Evolutionary conservation across 2,797 vertebrate genomes (phyloP).

Genomic region (Coluber constrictor): DNA sequence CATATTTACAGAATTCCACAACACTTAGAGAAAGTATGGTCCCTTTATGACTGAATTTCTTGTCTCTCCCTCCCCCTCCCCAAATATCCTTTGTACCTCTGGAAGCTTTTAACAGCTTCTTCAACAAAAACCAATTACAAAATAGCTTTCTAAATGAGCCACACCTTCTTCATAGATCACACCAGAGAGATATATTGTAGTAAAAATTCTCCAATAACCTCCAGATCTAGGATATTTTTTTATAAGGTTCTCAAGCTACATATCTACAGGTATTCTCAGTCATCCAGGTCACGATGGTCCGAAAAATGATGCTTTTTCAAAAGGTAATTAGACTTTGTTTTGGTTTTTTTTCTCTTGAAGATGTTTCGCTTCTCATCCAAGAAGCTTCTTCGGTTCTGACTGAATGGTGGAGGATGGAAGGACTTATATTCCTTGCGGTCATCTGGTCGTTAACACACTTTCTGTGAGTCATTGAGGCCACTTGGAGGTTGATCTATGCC

Average conservation of each 20-base stretch:
- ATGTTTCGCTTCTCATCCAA: not conserved
- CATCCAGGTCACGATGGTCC: not conserved
- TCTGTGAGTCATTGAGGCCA: not conserved
- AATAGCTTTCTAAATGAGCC: not conserved
- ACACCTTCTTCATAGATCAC: not conserved
- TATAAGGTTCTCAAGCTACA: not conserved
- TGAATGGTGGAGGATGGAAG: not conserved
- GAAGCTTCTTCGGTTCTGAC: not conserved
- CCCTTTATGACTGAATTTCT: not conserved
- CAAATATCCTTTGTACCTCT: not conserved
- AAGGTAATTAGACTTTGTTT: not conserved
- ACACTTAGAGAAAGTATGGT: not conserved
- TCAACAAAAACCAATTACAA: not conserved
- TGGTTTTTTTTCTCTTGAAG: not conserved
- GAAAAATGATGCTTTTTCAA: not conserved
- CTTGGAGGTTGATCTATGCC: not conserved
- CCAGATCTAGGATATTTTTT: not conserved
- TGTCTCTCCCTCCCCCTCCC: not conserved
- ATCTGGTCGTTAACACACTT: not conserved
- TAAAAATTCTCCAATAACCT: not conserved
- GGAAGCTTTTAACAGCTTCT: not conserved
- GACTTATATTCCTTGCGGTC: not conserved
- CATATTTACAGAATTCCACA: not conserved
- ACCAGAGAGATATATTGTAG: not conserved
- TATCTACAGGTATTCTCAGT: too few species aligned